phyloP scores from a whole-genome alignment of 2,888 invertebrate species.

The Pogonocherus hispidulus region DNA sequence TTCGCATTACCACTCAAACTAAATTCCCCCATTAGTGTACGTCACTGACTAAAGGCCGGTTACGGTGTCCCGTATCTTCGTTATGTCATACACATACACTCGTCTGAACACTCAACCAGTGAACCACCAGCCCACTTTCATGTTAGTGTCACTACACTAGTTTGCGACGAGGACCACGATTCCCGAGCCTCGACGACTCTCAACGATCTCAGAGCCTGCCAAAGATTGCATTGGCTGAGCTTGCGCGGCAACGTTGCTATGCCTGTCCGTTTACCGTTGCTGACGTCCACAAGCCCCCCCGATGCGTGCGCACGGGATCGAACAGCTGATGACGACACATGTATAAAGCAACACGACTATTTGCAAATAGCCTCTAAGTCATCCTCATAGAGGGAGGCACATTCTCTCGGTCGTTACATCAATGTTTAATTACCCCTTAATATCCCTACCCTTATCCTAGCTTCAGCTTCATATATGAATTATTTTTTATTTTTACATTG shows the following conservation, averaged over 20 bases:
- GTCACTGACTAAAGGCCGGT: slow-evolving; percentile 61
- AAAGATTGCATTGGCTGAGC: slow-evolving; percentile 56
- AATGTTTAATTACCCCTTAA: slow-evolving; percentile 11
- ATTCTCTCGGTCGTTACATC: slow-evolving; percentile 6
- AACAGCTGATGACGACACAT: slow-evolving; percentile 63
- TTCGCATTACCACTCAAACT: slow-evolving; percentile 68
- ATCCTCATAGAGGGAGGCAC: slow-evolving; percentile 44
- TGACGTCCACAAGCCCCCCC: slow-evolving; percentile 24
- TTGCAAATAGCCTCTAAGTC: slow-evolving; percentile 42
- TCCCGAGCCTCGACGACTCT: slow-evolving; percentile 52
- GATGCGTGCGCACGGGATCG: slow-evolving; percentile 59
- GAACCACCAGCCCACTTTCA: slow-evolving; percentile 65
- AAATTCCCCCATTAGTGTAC: slow-evolving; percentile 69
- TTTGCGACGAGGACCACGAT: slow-evolving; percentile 58
- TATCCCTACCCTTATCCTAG: neutral
- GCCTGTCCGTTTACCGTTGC: slow-evolving; percentile 39
- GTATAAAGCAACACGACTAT: slow-evolving; percentile 44
- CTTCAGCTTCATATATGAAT: too few species aligned
- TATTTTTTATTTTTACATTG: neutral
- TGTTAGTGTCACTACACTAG: slow-evolving; percentile 63
- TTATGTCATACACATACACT: slow-evolving; percentile 64
- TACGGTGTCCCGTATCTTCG: slow-evolving; percentile 56
- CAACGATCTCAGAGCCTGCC: slow-evolving; percentile 56
- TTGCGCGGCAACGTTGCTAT: slow-evolving; percentile 48
- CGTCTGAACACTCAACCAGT: slow-evolving; percentile 64